phyloP scores from a whole-genome alignment of 2,888 invertebrate genomes.

The Archips xylosteana region DNA sequence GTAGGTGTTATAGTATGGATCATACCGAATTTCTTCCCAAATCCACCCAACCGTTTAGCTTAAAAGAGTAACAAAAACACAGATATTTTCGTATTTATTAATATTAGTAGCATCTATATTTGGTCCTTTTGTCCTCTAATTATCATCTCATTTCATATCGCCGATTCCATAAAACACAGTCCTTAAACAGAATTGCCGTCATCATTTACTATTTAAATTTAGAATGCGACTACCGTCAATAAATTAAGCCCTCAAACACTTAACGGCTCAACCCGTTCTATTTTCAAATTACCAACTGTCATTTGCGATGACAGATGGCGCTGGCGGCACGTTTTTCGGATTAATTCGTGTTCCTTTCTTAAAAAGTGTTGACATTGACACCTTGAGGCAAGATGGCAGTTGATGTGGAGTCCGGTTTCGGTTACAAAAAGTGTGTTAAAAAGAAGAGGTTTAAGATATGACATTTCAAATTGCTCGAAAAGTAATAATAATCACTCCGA shows the following conservation, averaged over 20 bases:
- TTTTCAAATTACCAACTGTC: constrained; percentile 54
- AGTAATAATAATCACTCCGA: too few relatives aligned
- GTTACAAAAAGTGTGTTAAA: too few relatives aligned
- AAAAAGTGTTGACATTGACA: constrained; percentile 40
- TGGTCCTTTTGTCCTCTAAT: background rate
- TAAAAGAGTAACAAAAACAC: too few relatives aligned
- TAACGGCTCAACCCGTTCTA: constrained; percentile 57
- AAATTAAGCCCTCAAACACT: constrained; percentile 68
- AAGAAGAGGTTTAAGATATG: too few relatives aligned
- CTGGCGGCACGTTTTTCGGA: constrained; percentile 47
- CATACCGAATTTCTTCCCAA: too few relatives aligned
- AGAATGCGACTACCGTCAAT: constrained; percentile 59
- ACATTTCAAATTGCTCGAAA: too few relatives aligned
- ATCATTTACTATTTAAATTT: constrained; percentile 51
- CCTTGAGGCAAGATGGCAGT: constrained; percentile 28
- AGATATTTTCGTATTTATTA: too few relatives aligned
- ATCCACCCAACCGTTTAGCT: too few relatives aligned
- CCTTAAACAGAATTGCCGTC: constrained; percentile 39
- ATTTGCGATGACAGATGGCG: constrained; percentile 55
- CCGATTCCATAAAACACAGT: constrained; percentile 27
- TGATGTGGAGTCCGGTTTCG: constrained; percentile 35
- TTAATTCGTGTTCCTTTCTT: constrained; percentile 41
- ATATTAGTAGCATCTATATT: background rate
- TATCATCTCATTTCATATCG: background rate
- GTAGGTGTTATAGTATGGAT: too few relatives aligned